Conservation (phyloP, 1,140 invertebrate genomes). For the Aplysia californica region DNA sequence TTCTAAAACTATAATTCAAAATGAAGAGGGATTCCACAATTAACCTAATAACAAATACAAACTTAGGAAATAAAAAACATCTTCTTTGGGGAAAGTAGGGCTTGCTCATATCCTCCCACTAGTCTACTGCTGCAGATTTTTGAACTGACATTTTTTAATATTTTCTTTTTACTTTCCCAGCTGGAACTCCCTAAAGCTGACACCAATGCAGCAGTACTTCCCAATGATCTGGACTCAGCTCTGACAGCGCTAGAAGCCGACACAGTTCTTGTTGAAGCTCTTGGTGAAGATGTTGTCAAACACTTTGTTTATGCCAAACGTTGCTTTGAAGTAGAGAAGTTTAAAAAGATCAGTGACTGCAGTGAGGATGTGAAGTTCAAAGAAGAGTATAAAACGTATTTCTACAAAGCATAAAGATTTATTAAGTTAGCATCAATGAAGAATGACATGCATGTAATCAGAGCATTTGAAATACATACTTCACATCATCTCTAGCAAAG, state of each 20-base stretch:
- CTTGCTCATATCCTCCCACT: too few relatives aligned
- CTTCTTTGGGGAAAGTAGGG: too few relatives aligned
- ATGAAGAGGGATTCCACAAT: too few relatives aligned
- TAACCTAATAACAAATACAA: too few relatives aligned
- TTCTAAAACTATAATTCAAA: too few relatives aligned
- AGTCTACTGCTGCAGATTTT: too few relatives aligned
- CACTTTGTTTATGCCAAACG: neutral
- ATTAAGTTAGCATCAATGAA: too few relatives aligned
- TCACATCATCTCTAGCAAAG: neutral
- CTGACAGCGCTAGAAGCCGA: neutral
- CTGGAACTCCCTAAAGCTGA: constrained; percentile 16
- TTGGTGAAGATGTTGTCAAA: constrained; percentile 2
- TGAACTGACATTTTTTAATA: too few relatives aligned
- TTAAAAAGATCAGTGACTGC: neutral
- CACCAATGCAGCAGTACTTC: neutral
- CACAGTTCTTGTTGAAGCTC: neutral
- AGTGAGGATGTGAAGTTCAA: neutral
- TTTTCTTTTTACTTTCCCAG: too few relatives aligned
- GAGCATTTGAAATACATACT: neutral
- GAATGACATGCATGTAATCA: too few relatives aligned
- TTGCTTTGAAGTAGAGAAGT: neutral
- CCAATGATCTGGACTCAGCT: neutral
- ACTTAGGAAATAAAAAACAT: too few relatives aligned
- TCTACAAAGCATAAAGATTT: neutral
- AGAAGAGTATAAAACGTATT: neutral